Evolutionary conservation across 2,888 invertebrate genomes (phyloP).

Genomic region (Urechis unicinctus): DNA sequence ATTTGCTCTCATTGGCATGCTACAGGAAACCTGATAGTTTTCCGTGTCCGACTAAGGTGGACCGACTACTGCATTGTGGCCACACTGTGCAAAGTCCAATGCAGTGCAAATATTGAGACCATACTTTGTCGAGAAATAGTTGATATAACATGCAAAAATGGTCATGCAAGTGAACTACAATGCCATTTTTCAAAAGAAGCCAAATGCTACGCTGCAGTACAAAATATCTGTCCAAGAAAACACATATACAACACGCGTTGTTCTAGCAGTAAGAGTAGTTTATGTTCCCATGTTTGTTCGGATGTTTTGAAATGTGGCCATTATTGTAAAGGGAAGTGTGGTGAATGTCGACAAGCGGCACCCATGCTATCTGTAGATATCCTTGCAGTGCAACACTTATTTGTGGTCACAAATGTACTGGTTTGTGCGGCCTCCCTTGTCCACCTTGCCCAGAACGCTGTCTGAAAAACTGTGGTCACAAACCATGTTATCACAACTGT

Average conservation of each 20-base stretch:
- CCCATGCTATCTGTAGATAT: too few species aligned
- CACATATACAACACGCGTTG: too few species aligned
- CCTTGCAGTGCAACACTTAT: not conserved
- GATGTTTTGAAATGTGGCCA: constrained; percentile 26
- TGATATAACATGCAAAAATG: too few species aligned
- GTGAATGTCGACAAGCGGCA: not conserved
- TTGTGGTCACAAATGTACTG: not conserved
- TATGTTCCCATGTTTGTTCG: constrained; percentile 26
- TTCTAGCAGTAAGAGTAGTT: too few species aligned
- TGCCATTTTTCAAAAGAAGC: too few species aligned
- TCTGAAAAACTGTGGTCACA: constrained; percentile 42
- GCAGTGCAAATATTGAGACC: constrained; percentile 28
- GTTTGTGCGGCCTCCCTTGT: constrained; percentile 26
- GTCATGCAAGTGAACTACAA: too few species aligned
- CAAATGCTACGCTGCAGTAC: too few species aligned
- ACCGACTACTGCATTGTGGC: constrained; percentile 23
- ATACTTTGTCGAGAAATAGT: not conserved
- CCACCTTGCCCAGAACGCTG: constrained; percentile 46
- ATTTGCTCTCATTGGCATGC: not conserved
- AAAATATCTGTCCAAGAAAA: not conserved
- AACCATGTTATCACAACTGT: constrained; percentile 33
- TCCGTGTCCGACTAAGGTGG: not conserved
- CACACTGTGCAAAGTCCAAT: constrained; percentile 53
- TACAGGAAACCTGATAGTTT: not conserved
- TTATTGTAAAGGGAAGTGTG: constrained; percentile 29